Evolutionary conservation across 2,797 vertebrate genomes (phyloP).

Genomic region (Psittacula echo): DNA sequence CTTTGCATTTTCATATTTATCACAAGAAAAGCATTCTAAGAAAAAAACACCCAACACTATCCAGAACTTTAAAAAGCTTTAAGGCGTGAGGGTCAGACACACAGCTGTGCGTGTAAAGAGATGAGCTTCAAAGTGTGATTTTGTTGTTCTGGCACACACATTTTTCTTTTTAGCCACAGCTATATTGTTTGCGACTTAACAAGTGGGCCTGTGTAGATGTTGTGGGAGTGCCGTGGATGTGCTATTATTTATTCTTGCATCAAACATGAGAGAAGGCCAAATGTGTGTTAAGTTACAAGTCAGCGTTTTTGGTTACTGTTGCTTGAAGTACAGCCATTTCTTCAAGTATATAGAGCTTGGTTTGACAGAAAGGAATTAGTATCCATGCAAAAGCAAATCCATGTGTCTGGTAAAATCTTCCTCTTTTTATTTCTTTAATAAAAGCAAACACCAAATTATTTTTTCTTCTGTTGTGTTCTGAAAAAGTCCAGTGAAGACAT

Average conservation of each 20-base stretch:
- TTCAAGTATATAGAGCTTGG: not conserved
- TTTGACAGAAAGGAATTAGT: not conserved
- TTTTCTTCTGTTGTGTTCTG: not conserved
- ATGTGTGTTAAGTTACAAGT: not conserved
- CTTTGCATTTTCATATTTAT: slow-evolving; percentile 64
- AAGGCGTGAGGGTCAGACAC: not conserved
- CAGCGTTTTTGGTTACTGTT: not conserved
- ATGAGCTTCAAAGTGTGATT: not conserved
- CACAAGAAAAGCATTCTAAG: slow-evolving; percentile 1
- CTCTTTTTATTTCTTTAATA: not conserved
- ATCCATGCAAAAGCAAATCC: not conserved
- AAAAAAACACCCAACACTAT: not conserved
- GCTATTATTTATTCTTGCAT: not conserved
- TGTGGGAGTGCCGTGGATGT: not conserved
- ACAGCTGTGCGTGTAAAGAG: not conserved
- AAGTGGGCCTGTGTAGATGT: not conserved
- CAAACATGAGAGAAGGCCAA: not conserved
- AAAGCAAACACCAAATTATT: not conserved
- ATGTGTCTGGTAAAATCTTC: not conserved
- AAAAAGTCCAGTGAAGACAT: not conserved
- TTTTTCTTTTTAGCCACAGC: not conserved
- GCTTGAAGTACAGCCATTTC: not conserved
- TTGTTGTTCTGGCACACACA: not conserved
- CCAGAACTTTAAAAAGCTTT: slow-evolving; percentile 28
- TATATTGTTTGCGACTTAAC: not conserved